These are phyloP conservation scores for Corticium candelabrum DNA, from an alignment of 37 sponge, comb jelly and placozoan species.

Conservation along the genomic window DNA sequence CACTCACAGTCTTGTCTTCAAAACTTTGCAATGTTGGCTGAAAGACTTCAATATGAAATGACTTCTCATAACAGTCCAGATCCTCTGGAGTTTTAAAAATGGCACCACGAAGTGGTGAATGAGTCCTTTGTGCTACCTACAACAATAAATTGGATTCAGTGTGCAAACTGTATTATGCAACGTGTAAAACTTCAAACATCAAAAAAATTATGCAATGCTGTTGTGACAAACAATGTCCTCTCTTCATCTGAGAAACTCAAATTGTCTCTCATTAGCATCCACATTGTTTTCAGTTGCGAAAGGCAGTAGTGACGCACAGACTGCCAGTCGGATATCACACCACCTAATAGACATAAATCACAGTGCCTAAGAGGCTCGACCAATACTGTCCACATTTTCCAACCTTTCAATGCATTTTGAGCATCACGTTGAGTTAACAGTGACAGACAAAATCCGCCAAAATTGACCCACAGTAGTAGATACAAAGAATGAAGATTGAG, in stretches of 20 bases:
- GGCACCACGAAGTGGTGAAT: neutral
- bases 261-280: constrained; percentile 62
- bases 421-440: constrained; percentile 62
- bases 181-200: neutral
- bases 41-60: neutral
- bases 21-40: neutral
- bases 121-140: neutral
- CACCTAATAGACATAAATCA: neutral
- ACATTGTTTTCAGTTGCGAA: constrained; percentile 61
- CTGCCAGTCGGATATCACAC: constrained; percentile 65
- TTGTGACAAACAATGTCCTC: constrained; percentile 6
- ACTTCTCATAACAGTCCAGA: neutral
- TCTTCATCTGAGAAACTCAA: constrained; percentile 66
- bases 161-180: neutral
- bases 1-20: neutral
- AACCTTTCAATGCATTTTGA: constrained; percentile 28
- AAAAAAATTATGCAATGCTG: neutral
- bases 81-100: neutral
- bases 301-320: constrained; percentile 75
- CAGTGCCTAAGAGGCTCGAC: neutral
- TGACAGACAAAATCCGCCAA: constrained; percentile 59
- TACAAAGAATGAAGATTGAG: constrained; percentile 80
- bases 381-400: neutral
- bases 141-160: too few species aligned
- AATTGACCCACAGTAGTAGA: constrained; percentile 66